Conservation (phyloP, 2,888 invertebrate genomes). For the Rhingia rostrata region DNA sequence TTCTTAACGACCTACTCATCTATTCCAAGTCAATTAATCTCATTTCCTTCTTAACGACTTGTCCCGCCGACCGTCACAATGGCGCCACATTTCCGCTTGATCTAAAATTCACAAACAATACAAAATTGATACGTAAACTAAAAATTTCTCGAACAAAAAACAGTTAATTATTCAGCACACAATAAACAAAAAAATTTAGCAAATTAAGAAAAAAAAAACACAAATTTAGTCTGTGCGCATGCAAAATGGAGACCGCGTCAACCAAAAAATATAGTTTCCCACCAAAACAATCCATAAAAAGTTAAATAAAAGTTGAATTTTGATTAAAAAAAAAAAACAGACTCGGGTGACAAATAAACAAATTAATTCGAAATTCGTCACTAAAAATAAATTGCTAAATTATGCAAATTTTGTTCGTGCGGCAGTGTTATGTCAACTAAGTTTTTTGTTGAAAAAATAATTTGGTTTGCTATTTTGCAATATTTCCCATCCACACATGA, state of each 20-base stretch:
- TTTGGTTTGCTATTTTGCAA: slow-evolving; percentile 52
- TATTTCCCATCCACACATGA: slow-evolving; percentile 22
- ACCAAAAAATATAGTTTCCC: slow-evolving; percentile 19
- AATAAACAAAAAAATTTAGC: slow-evolving; percentile 1
- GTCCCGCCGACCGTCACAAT: slow-evolving; percentile 8
- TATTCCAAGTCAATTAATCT: slow-evolving; percentile 34
- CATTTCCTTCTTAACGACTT: not conserved
- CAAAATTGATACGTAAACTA: slow-evolving; percentile 21
- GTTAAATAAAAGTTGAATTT: slow-evolving; percentile 31
- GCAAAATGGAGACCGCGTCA: slow-evolving; percentile 15
- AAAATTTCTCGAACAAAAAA: slow-evolving; percentile 25
- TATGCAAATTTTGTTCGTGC: slow-evolving; percentile 56
- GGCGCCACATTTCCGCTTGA: slow-evolving; percentile 66
- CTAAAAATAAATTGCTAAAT: slow-evolving; percentile 53
- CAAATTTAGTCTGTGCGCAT: slow-evolving; percentile 14
- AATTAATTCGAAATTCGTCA: slow-evolving; percentile 43
- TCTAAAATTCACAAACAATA: slow-evolving; percentile 16
- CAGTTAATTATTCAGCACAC: slow-evolving; percentile 42
- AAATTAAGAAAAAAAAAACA: slow-evolving; percentile 1
- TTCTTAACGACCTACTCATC: slow-evolving; percentile 33
- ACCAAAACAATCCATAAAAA: slow-evolving; percentile 10
- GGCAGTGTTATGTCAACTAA: slow-evolving; percentile 41
- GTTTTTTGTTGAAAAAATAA: slow-evolving; percentile 12
- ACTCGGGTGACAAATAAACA: slow-evolving; percentile 22
- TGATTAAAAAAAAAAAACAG: slow-evolving; percentile 20